Evolutionary conservation across 2,888 invertebrate species (phyloP).

Genomic region (Platycnemis pennipes): DNA sequence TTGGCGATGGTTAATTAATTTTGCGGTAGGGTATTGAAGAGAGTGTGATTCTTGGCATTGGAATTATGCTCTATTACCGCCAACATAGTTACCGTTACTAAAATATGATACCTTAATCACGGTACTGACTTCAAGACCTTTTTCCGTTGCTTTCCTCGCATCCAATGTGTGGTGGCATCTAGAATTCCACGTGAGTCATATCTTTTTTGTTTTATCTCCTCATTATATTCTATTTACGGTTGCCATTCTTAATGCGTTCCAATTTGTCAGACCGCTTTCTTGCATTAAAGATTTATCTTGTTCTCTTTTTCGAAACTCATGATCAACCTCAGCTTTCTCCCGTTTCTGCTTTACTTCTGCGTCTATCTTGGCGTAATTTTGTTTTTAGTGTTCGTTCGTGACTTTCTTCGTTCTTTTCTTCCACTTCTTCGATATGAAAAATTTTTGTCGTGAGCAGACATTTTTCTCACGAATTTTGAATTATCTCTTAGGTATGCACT

Average conservation of each 20-base stretch:
- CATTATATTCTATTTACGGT: not conserved
- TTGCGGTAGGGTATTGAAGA: too few species aligned
- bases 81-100: too few species aligned
- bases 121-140: too few species aligned
- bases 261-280: not conserved
- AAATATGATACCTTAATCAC: too few species aligned
- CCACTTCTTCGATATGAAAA: not conserved
- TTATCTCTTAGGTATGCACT: not conserved
- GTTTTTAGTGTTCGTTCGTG: not conserved
- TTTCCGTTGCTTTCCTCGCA: too few species aligned
- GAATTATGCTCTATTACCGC: too few species aligned
- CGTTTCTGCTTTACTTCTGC: not conserved
- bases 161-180: not conserved
- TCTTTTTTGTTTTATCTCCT: constrained; percentile 12
- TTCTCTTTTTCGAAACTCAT: not conserved
- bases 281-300: not conserved
- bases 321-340: not conserved
- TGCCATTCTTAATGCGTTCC: not conserved
- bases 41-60: too few species aligned
- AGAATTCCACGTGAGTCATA: not conserved
- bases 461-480: not conserved
- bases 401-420: constrained; percentile 26
- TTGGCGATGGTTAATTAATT: too few species aligned
- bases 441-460: not conserved
- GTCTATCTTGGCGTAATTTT: not conserved